Percentiles rank a stretch among this genome's conserved stretches.
Evolutionary conservation across 2,113 vertebrate species (phyloP).

Genomic region (Caracal caracal): DNA sequence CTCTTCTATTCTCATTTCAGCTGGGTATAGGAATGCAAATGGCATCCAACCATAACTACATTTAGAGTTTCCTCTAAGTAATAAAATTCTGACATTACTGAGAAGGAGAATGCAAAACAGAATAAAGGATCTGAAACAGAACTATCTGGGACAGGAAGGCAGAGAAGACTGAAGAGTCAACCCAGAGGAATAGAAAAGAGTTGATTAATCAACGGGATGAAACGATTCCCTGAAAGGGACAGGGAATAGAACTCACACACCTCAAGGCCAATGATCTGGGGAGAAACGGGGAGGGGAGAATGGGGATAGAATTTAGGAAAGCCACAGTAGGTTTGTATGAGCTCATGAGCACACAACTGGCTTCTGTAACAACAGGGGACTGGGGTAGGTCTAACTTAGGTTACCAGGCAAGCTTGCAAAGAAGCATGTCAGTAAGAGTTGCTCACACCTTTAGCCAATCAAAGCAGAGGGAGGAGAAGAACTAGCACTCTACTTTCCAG

Average conservation of each 20-base stretch:
- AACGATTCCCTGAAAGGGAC: neutral
- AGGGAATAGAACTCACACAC: neutral
- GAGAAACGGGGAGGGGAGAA: no score
- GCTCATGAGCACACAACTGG: neutral
- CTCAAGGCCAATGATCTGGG: neutral
- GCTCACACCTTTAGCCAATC: neutral
- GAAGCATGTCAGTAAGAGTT: neutral
- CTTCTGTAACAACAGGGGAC: neutral
- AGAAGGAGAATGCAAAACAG: neutral
- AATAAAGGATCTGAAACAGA: neutral
- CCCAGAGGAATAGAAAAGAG: neutral
- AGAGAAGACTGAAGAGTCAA: neutral
- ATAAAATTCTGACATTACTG: neutral
- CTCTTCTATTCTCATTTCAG: neutral
- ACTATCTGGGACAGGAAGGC: neutral
- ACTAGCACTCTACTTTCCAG: neutral
- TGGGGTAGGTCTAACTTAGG: neutral
- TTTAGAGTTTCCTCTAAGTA: neutral
- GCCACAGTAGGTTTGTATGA: neutral
- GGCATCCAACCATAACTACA: neutral
- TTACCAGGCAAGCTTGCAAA: neutral
- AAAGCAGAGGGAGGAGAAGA: neutral
- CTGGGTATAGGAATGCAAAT: neutral
- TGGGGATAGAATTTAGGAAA: neutral
- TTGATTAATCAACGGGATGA: neutral